phyloP scores from a whole-genome alignment of 2,113 vertebrate genomes.

The Myotis lucifugus region DNA sequence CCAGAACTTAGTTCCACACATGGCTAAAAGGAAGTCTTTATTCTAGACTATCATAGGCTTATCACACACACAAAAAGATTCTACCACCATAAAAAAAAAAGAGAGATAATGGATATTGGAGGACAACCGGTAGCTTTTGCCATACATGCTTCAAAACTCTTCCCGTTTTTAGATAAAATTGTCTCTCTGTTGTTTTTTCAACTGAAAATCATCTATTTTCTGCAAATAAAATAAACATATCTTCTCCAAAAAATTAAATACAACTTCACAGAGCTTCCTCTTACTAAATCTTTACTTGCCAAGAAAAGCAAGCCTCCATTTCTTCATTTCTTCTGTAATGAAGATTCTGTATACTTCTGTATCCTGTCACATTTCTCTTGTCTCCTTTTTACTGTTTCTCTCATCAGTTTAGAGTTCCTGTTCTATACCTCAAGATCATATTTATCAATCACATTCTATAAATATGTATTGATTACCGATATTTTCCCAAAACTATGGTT shows the following conservation, averaged over 20 bases:
- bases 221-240: not conserved
- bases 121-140: not conserved
- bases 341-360: not conserved
- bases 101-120: not conserved
- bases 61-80: not conserved
- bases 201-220: slow-evolving; percentile 42
- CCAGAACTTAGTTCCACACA: not conserved
- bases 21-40: not conserved
- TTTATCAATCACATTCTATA: not conserved
- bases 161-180: not conserved
- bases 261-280: not conserved
- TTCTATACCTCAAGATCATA: not conserved
- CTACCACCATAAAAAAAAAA: not conserved
- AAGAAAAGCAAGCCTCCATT: not conserved
- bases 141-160: not conserved
- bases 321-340: not conserved
- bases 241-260: slow-evolving; percentile 11
- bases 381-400: not conserved
- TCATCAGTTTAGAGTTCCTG: not conserved
- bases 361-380: not conserved
- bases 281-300: not conserved
- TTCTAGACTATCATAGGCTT: not conserved
- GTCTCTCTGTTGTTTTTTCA: not conserved
- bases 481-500: not conserved
- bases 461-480: not conserved